phyloP scores from a whole-genome alignment of 2,888 invertebrate genomes.

The Therioaphis trifolii region DNA sequence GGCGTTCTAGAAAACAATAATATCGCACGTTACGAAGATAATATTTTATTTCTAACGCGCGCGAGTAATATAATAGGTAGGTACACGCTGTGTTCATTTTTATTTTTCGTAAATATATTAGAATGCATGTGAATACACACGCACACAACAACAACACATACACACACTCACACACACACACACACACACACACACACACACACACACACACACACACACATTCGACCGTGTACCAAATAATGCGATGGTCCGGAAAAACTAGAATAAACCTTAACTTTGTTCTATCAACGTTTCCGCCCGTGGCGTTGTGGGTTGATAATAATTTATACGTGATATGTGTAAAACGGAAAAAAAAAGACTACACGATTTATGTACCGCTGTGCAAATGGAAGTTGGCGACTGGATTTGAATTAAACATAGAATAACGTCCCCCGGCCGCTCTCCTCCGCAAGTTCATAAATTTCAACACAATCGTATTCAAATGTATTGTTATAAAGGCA shows the following conservation, averaged over 20 bases:
- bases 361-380: background rate
- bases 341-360: background rate
- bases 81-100: background rate
- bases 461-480: background rate
- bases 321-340: background rate
- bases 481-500: no score
- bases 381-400: background rate
- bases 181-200: no score
- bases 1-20: no score
- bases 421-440: no score
- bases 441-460: background rate
- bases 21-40: no score
- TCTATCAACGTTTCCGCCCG: background rate
- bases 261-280: background rate
- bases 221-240: no score
- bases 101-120: no score
- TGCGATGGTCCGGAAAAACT: background rate
- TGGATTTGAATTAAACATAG: constrained; percentile 30
- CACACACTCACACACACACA: no score
- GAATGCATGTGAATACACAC: no score
- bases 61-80: background rate
- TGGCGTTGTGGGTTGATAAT: background rate
- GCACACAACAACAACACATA: no score
- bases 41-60: no score
- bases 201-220: no score